phyloP scores from a whole-genome alignment of 2,113 vertebrate species.

The Pogonocichla stellata region DNA sequence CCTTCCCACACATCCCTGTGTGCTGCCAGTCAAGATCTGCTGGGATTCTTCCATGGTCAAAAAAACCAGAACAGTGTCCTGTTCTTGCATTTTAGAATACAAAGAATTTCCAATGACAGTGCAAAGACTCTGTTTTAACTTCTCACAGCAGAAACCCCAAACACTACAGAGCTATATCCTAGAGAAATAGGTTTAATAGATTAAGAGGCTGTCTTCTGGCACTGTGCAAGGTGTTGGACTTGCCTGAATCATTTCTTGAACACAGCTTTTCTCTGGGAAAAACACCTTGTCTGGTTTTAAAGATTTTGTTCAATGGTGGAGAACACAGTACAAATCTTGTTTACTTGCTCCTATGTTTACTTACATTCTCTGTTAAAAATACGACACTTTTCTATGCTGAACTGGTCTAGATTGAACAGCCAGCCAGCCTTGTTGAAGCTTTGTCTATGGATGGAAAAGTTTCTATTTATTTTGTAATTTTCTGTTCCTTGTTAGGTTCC shows the following conservation, averaged over 20 bases:
- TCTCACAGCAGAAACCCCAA: not conserved
- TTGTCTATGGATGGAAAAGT: not conserved
- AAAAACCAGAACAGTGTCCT: not conserved
- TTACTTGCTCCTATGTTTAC: not conserved
- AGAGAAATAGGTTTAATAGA: not conserved
- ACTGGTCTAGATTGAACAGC: not conserved
- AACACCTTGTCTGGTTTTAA: not conserved
- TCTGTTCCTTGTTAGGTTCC: not conserved
- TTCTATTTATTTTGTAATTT: slow-evolving; percentile 11
- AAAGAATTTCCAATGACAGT: not conserved
- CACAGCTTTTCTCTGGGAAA: not conserved
- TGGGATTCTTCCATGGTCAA: not conserved
- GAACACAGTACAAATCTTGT: slow-evolving; percentile 16
- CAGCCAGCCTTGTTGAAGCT: not conserved
- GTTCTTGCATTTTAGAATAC: not conserved
- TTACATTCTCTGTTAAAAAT: not conserved
- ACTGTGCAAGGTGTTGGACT: not conserved
- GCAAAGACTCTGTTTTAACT: not conserved
- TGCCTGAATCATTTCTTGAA: not conserved
- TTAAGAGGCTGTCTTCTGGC: not conserved
- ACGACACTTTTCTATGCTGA: not conserved
- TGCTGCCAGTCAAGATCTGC: not conserved
- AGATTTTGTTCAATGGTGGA: slow-evolving; percentile 14
- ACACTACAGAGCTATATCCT: not conserved
- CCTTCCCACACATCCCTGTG: not conserved